phyloP scores from a whole-genome alignment of 2,113 vertebrate species.

The Calonectris borealis region DNA sequence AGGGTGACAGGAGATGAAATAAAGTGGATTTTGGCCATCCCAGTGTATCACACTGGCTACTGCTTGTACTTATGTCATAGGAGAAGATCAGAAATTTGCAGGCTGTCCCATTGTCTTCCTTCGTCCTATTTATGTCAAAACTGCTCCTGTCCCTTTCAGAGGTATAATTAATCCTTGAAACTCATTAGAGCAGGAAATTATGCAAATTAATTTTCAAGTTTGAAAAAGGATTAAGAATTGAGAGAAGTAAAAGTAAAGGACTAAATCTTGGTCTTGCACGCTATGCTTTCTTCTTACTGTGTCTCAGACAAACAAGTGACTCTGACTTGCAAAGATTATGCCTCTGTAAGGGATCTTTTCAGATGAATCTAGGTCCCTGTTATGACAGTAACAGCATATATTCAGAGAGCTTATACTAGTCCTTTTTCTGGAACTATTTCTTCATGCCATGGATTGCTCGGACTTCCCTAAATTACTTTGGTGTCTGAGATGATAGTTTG shows the following conservation, averaged over 20 bases:
- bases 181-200: not conserved
- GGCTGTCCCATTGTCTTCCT: not conserved
- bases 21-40: not conserved
- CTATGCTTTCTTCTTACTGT: not conserved
- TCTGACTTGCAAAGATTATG: not conserved
- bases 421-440: not conserved
- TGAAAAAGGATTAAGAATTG: constrained; percentile 1
- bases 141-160: not conserved
- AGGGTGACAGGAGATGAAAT: not conserved
- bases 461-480: not conserved
- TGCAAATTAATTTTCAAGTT: constrained; percentile 32
- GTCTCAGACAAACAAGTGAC: not conserved
- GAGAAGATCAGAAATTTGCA: not conserved
- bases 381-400: not conserved
- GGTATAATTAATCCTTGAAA: constrained; percentile 12
- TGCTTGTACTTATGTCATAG: not conserved
- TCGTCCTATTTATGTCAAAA: not conserved
- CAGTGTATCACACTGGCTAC: not conserved
- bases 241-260: not conserved
- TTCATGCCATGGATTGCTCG: not conserved
- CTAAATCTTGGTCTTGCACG: not conserved
- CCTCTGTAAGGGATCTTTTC: not conserved
- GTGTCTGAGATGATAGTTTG: not conserved
- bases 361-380: not conserved
- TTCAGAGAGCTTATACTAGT: not conserved